Percentiles rank a stretch among this genome's conserved stretches.
Conservation (phyloP, 2,797 vertebrate species). For the Hoplostethus mediterraneus region DNA sequence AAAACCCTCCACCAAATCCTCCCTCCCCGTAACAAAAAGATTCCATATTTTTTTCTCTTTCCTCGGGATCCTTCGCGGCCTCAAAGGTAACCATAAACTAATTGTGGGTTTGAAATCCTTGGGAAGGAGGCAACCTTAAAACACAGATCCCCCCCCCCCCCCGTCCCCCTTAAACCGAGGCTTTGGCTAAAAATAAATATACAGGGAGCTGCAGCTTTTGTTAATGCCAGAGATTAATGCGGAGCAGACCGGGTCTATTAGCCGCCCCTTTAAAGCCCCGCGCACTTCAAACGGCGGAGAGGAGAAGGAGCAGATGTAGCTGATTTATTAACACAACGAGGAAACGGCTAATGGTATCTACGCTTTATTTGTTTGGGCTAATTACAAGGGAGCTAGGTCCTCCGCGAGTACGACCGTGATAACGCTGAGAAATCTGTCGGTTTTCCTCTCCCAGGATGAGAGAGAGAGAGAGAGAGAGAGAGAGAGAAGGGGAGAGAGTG, state of each 20-base stretch:
- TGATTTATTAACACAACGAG: conserved; percentile 74
- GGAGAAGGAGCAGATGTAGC: conserved; percentile 64
- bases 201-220: conserved; percentile 24
- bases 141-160: conserved; percentile 16
- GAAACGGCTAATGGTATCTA: conserved; percentile 71
- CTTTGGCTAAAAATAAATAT: conserved; percentile 56
- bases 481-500: neutral
- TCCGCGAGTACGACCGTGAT: conserved; percentile 38
- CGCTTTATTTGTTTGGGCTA: conserved; percentile 70
- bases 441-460: conserved; percentile 12
- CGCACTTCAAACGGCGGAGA: conserved; percentile 55
- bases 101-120: conserved; percentile 55
- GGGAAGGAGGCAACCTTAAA: conserved; percentile 30
- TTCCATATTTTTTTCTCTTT: conserved; percentile 9
- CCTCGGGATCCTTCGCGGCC: conserved; percentile 42
- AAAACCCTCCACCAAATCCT: conserved; percentile 13
- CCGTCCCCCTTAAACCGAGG: conserved; percentile 27
- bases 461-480: neutral
- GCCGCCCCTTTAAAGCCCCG: conserved; percentile 50
- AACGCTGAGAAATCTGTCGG: conserved; percentile 50
- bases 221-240: conserved; percentile 56
- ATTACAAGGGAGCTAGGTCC: conserved; percentile 68
- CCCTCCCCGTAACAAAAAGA: conserved; percentile 32
- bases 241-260: conserved; percentile 63
- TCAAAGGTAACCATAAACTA: conserved; percentile 60